These are phyloP conservation scores for Tetranychus truncatus DNA, from an alignment of 2,888 invertebrate species.

Conservation along the genomic window DNA sequence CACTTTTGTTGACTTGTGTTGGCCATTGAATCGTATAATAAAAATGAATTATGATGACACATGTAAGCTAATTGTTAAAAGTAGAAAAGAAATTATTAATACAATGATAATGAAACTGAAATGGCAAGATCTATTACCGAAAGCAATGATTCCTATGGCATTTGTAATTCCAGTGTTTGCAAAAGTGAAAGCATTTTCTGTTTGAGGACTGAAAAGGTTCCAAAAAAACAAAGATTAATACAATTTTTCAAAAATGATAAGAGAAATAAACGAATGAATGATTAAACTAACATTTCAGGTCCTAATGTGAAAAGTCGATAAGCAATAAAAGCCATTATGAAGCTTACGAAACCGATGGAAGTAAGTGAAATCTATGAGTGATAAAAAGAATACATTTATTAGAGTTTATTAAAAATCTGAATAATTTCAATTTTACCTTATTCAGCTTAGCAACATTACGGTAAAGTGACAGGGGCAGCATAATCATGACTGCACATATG, in stretches of 20 bases:
- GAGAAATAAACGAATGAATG: neutral
- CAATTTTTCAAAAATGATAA: neutral
- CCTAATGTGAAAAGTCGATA: conserved; percentile 42
- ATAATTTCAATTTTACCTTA: conserved; percentile 35
- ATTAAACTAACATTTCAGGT: conserved; percentile 44
- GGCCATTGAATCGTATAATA: conserved; percentile 59
- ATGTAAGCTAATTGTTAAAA: conserved; percentile 47
- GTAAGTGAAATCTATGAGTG: conserved; percentile 40
- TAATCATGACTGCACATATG: conserved; percentile 50
- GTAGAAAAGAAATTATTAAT: neutral
- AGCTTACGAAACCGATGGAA: conserved; percentile 50
- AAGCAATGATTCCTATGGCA: conserved; percentile 64
- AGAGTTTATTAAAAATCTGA: neutral
- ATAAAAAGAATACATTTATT: neutral
- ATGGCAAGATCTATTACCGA: conserved; percentile 40
- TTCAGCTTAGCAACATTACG: conserved; percentile 51
- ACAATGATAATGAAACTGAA: neutral
- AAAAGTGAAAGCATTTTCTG: conserved; percentile 49
- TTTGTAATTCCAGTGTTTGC: conserved; percentile 53
- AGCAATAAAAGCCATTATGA: conserved; percentile 49
- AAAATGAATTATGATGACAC: conserved; percentile 73
- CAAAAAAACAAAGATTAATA: neutral
- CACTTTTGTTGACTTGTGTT: conserved; percentile 54
- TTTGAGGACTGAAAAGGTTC: conserved; percentile 39
- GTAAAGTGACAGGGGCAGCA: conserved; percentile 58